A percentile compares a stretch with the other conserved stretches of the same genome.
phyloP scores from a whole-genome alignment of 2,797 vertebrate genomes.

The Esox masquinongy region DNA sequence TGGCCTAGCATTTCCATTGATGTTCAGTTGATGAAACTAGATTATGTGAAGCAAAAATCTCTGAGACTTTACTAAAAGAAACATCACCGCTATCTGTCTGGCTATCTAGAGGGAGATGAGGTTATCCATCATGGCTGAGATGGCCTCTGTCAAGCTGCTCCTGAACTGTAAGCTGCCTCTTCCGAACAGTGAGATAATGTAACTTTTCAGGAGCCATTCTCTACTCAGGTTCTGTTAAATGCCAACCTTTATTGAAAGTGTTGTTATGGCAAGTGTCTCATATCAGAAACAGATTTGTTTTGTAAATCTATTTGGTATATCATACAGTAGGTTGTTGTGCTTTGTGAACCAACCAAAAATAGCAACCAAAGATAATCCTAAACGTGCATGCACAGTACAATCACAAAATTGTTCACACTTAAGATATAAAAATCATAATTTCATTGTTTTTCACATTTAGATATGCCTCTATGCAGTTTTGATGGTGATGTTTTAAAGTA shows the following conservation, averaged over 20 bases:
- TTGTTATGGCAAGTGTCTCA: not conserved
- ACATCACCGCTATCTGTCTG: slow-evolving; percentile 50
- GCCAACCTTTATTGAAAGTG: not conserved
- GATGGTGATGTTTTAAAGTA: not conserved
- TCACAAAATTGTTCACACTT: not conserved
- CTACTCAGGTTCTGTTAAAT: not conserved
- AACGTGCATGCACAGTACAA: not conserved
- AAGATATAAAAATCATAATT: not conserved
- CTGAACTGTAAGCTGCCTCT: not conserved
- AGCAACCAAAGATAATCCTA: not conserved
- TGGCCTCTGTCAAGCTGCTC: slow-evolving; percentile 15
- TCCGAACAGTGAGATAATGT: not conserved
- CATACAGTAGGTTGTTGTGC: not conserved
- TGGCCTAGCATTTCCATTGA: slow-evolving; percentile 46
- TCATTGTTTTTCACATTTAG: not conserved
- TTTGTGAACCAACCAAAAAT: not conserved
- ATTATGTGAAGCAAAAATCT: slow-evolving; percentile 50
- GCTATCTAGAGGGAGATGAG: slow-evolving; percentile 49
- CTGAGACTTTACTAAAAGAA: slow-evolving; percentile 27
- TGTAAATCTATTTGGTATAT: not conserved
- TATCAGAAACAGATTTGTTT: not conserved
- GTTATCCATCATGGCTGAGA: slow-evolving; percentile 48
- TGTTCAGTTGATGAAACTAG: slow-evolving; percentile 53
- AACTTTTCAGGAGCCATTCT: not conserved
- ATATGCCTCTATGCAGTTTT: too few species aligned